Base-by-base conservation (phyloP, 1,140 invertebrate genomes). In the Scaptomyza pallida region DNA sequence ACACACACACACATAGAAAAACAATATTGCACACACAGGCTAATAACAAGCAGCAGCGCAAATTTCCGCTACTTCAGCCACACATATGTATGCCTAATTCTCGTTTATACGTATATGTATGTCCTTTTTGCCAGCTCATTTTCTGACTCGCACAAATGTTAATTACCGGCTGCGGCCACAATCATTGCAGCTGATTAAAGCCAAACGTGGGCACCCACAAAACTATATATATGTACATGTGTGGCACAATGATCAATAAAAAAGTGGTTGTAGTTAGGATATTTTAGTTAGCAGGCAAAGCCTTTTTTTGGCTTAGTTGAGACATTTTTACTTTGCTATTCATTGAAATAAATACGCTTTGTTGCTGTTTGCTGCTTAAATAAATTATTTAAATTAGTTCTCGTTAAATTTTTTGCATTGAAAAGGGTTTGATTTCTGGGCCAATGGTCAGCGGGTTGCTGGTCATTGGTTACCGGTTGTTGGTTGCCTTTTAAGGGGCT, bases 321-420 rank as follows among this genome's bases (percentile, higher is more conserved):
- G 9, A 10, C n/a, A 13, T 51, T 26, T n/a, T 63, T 43, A 45
- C 23, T 62, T 51, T 63, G 47, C 21, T 63, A 55, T 73, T 70
- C 40, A 55, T 62, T 63, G 51, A 51, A 81, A 72, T 75, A 57
- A 78, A 78, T 75, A n/a, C 10, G 6, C 2, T 16, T 33, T 57
- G 26, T 54, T 55, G 40, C 30, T 47, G 30, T 26, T 43, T 30
- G n/a, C 33, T 50, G 75, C 55, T 77, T 78, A 83, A 72, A 78
- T 75, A n/a, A n/a, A n/a, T n/a, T 78, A 79, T 76, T 72, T 50
- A 79, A 85, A 85, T 85, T 85, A 79, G 75, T 62, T 85, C 43
- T 61, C n/a, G 40, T 56, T n/a, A n/a, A n/a, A n/a, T n/a, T n/a
- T 67, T 30, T 67, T 67, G 72, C 62, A 72, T 62, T 78, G 75